These are phyloP conservation scores for Diplosoma virens DNA, from an alignment of 23 tunicate species.

Conservation along the genomic window DNA sequence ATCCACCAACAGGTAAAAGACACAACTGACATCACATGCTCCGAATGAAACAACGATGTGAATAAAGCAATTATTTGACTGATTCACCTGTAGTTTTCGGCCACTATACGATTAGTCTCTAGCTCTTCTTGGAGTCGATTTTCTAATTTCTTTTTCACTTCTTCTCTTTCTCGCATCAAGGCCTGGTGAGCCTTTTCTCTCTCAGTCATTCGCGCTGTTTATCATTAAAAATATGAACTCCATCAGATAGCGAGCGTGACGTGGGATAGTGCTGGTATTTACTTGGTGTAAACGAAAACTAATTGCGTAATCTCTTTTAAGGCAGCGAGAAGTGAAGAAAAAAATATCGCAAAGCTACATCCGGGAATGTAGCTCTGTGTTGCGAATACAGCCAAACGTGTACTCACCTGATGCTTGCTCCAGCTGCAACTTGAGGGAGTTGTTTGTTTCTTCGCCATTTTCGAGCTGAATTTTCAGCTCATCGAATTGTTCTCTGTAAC, in stretches of 20 bases:
- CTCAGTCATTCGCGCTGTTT: conserved; percentile 46
- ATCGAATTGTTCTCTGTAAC: conserved; percentile 49
- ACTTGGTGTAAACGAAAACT: no score
- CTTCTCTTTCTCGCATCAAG: conserved; percentile 56
- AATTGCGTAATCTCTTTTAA: no score
- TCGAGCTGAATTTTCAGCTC: conserved; percentile 53
- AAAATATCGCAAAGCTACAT: no score
- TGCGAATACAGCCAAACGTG: no score
- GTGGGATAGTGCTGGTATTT: no score
- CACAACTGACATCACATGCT: no score
- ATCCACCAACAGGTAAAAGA: no score
- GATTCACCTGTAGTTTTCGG: conserved; percentile 76
- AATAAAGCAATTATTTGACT: no score
- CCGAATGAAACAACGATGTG: no score
- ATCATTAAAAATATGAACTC: background rate
- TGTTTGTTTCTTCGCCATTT: conserved; percentile 45
- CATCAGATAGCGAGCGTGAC: no score
- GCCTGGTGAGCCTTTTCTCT: conserved; percentile 46
- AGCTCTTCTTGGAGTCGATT: conserved; percentile 40
- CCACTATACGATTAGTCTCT: conserved; percentile 37
- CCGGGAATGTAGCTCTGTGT: no score
- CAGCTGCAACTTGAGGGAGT: conserved; percentile 41
- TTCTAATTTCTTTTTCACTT: conserved; percentile 48
- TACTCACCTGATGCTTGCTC: conserved; percentile 62
- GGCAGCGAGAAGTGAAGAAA: no score